Conservation (phyloP, 2,797 vertebrate genomes). For the Merluccius polli region DNA sequence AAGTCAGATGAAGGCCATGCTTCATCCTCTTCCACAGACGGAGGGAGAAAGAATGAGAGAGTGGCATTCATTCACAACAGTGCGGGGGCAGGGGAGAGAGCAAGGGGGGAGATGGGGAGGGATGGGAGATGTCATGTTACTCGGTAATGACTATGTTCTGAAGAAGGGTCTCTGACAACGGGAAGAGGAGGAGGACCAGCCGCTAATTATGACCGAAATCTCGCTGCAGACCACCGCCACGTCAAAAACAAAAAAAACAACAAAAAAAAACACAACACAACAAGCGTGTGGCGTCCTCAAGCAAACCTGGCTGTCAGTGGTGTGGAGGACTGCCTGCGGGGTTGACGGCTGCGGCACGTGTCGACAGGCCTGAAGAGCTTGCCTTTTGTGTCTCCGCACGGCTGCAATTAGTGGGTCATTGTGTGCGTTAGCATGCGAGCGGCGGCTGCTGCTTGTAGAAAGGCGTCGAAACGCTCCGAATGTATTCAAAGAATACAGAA, state of each 20-base stretch:
- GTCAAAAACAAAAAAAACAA: slow-evolving; percentile 6
- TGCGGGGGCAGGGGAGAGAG: slow-evolving; percentile 14
- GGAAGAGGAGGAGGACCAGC: slow-evolving; percentile 54
- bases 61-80: slow-evolving; percentile 65
- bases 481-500: slow-evolving; percentile 40
- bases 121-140: slow-evolving; percentile 71
- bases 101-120: slow-evolving; percentile 56
- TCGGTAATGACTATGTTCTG: slow-evolving; percentile 72
- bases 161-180: slow-evolving; percentile 72
- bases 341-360: slow-evolving; percentile 61
- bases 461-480: slow-evolving; percentile 54
- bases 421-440: slow-evolving; percentile 68
- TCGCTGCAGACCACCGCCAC: slow-evolving; percentile 56
- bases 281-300: slow-evolving; percentile 17
- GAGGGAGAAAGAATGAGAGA: slow-evolving; percentile 47
- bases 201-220: slow-evolving; percentile 75
- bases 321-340: slow-evolving; percentile 41
- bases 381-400: slow-evolving; percentile 60
- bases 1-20: slow-evolving; percentile 72
- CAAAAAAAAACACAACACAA: background rate
- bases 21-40: slow-evolving; percentile 61
- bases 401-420: slow-evolving; percentile 73
- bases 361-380: slow-evolving; percentile 50
- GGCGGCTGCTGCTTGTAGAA: slow-evolving; percentile 42
- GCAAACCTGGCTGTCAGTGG: slow-evolving; percentile 62